These are phyloP conservation scores for Drosophila multiciliata DNA, from an alignment of 2,888 invertebrate genomes.

Conservation along the genomic window DNA sequence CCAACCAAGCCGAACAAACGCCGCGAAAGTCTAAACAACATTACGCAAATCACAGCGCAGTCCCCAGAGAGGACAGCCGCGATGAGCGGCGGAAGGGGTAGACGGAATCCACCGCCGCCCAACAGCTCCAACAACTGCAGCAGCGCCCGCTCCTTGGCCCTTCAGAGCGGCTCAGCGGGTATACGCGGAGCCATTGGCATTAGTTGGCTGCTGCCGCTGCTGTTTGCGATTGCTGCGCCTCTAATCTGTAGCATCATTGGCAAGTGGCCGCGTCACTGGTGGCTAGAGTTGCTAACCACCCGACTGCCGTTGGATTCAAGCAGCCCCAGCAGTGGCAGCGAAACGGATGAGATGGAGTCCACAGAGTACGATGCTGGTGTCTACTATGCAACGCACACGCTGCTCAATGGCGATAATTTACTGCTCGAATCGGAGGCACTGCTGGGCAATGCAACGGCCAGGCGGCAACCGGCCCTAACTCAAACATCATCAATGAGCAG, in stretches of 20 bases:
- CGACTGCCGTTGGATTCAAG: slow-evolving; percentile 57
- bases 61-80: slow-evolving; percentile 45
- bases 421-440: slow-evolving; percentile 72
- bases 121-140: neutral
- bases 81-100: slow-evolving; percentile 2
- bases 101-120: slow-evolving; percentile 11
- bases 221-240: slow-evolving; percentile 84
- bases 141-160: slow-evolving; percentile 9
- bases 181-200: slow-evolving; percentile 84
- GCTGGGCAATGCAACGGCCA: slow-evolving; percentile 52
- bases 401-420: slow-evolving; percentile 80
- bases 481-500: slow-evolving; percentile 37
- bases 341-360: slow-evolving; percentile 16
- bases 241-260: slow-evolving; percentile 85
- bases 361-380: slow-evolving; percentile 49
- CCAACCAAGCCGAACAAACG: slow-evolving; percentile 59
- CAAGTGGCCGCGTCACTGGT: slow-evolving; percentile 87
- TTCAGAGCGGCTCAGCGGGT: slow-evolving; percentile 69
- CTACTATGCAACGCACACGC: slow-evolving; percentile 68
- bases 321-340: slow-evolving; percentile 1
- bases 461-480: slow-evolving; percentile 25
- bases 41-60: slow-evolving; percentile 72
- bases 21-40: slow-evolving; percentile 71
- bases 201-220: slow-evolving; percentile 84
- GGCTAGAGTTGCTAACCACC: slow-evolving; percentile 86